Percentiles rank a stretch among this genome's conserved stretches.
Evolutionary conservation across 2,113 vertebrate genomes (phyloP).

Genomic region (Solea solea): DNA sequence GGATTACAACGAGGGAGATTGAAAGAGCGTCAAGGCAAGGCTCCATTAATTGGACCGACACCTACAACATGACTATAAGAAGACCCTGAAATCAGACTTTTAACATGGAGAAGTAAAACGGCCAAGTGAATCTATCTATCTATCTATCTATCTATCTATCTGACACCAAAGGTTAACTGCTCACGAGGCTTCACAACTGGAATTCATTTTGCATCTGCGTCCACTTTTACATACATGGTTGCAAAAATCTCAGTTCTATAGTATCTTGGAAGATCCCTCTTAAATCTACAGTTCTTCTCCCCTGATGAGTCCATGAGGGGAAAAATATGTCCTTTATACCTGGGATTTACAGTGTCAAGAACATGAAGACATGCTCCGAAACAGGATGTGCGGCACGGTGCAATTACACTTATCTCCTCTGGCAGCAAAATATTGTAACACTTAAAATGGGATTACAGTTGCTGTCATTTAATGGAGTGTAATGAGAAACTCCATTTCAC

Average conservation of each 20-base stretch:
- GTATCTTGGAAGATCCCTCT: conserved; percentile 11
- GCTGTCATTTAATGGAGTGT: conserved; percentile 32
- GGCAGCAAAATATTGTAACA: conserved; percentile 12
- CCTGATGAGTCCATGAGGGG: conserved; percentile 14
- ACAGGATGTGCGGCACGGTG: not conserved
- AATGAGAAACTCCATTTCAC: conserved; percentile 28
- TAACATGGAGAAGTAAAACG: no score
- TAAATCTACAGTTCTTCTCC: conserved; percentile 1
- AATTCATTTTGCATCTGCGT: no score
- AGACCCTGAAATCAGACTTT: no score
- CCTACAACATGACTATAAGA: no score
- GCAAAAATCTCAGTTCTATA: not conserved
- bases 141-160: no score
- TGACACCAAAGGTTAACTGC: no score
- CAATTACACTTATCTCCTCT: not conserved
- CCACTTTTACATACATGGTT: not conserved
- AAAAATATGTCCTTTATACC: not conserved
- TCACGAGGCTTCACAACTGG: no score
- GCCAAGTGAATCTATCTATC: no score
- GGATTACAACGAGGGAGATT: no score
- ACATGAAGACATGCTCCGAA: conserved; percentile 24
- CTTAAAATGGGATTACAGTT: conserved; percentile 14
- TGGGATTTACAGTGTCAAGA: conserved; percentile 25
- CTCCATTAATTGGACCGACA: no score
- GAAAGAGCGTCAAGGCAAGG: no score